Percentiles rank a stretch among this genome's conserved stretches.
phyloP scores from a whole-genome alignment of 2,888 invertebrate genomes.

The Leptopilina drosophilae region DNA sequence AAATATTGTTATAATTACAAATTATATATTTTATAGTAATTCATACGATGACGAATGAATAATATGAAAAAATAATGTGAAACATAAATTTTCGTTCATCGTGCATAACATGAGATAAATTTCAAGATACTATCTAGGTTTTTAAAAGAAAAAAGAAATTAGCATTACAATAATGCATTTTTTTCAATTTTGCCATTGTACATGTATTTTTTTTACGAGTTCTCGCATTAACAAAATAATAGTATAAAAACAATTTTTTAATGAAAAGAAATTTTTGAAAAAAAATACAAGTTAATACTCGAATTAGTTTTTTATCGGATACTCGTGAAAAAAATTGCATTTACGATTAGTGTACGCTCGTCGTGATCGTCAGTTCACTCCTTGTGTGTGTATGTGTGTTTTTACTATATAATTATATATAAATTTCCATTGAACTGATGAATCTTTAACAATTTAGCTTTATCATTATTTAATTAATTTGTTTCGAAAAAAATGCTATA shows the following conservation, averaged over 20 bases:
- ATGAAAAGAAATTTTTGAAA: slow-evolving; percentile 33
- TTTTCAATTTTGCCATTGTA: slow-evolving; percentile 60
- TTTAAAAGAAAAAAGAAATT: slow-evolving; percentile 65
- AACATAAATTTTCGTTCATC: slow-evolving; percentile 53
- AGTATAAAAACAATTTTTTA: slow-evolving; percentile 45
- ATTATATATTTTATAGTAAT: slow-evolving; percentile 56
- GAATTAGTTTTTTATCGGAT: slow-evolving; percentile 29
- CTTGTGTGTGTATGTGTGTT: not conserved
- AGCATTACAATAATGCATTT: slow-evolving; percentile 68
- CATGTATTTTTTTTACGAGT: slow-evolving; percentile 55
- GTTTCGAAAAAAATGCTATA: slow-evolving; percentile 12
- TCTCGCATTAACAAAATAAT: slow-evolving; percentile 60
- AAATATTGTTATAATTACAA: slow-evolving; percentile 51
- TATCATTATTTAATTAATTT: slow-evolving; percentile 15
- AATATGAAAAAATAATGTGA: slow-evolving; percentile 19
- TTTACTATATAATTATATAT: not conserved
- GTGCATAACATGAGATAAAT: slow-evolving; percentile 62
- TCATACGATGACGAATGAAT: slow-evolving; percentile 46
- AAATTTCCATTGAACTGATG: not conserved
- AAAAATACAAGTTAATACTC: slow-evolving; percentile 49
- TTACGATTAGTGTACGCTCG: slow-evolving; percentile 21
- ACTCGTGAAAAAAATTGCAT: slow-evolving; percentile 24
- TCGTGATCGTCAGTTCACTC: slow-evolving; percentile 38
- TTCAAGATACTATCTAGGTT: slow-evolving; percentile 71
- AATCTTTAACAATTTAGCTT: slow-evolving; percentile 22